A percentile compares a stretch with the other conserved stretches of the same genome.
Evolutionary conservation across 2,113 vertebrate genomes (phyloP).

Genomic region (Apeltes quadracus): DNA sequence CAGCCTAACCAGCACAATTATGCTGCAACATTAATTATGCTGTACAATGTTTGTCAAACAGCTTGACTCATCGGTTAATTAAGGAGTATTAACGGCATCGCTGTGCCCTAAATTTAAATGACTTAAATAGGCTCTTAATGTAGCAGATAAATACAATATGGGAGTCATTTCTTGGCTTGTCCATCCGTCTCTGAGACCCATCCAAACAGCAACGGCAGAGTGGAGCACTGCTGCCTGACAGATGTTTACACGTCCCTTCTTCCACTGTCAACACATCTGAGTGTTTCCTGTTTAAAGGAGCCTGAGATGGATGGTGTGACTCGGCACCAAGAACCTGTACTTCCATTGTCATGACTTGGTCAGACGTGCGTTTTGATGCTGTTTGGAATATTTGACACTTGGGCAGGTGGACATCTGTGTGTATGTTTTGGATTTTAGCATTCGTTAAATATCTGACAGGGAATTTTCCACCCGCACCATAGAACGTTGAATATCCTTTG

Average conservation of each 20-base stretch:
- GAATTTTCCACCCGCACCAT: not conserved
- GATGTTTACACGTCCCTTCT: slow-evolving; percentile 63
- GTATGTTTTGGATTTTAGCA: slow-evolving; percentile 4
- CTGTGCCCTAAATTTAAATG: not conserved
- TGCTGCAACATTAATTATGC: not conserved
- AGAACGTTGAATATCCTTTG: not conserved
- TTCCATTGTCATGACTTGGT: not conserved
- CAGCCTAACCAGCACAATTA: not conserved
- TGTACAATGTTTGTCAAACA: not conserved
- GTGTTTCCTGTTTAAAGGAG: slow-evolving; percentile 78
- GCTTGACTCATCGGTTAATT: not conserved
- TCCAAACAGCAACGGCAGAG: slow-evolving; percentile 66
- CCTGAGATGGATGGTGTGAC: slow-evolving; percentile 63
- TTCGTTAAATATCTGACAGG: slow-evolving; percentile 19
- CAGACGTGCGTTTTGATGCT: not conserved
- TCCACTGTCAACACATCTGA: slow-evolving; percentile 68
- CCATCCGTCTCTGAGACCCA: slow-evolving; percentile 44
- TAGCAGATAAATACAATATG: slow-evolving; percentile 27
- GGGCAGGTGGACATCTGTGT: not conserved
- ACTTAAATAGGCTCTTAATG: too few relatives aligned
- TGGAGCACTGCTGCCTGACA: slow-evolving; percentile 58
- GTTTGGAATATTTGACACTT: slow-evolving; percentile 26
- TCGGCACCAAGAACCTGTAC: slow-evolving; percentile 8
- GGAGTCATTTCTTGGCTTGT: slow-evolving; percentile 20
- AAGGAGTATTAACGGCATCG: not conserved